phyloP scores from a whole-genome alignment of 2,888 invertebrate species.

The Meghimatium bilineatum region DNA sequence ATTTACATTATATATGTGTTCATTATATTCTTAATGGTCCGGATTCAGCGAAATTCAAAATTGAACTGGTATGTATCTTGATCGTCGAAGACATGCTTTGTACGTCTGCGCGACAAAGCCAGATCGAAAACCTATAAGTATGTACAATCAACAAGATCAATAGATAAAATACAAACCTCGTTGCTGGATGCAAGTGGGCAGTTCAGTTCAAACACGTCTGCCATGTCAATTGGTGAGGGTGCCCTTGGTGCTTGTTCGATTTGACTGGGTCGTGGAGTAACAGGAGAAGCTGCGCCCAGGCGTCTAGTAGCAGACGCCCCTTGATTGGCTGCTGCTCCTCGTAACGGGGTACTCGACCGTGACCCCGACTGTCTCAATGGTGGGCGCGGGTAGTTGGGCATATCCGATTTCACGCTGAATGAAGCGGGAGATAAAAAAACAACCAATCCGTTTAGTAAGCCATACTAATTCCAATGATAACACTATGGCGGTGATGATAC shows the following conservation, averaged over 20 bases:
- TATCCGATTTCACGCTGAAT: constrained; percentile 8
- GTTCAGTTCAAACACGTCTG: not conserved
- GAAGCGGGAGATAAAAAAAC: too few relatives aligned
- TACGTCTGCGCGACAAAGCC: too few relatives aligned
- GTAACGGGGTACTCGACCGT: constrained; percentile 34
- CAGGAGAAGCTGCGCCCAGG: not conserved
- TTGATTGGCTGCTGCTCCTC: constrained; percentile 3
- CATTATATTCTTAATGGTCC: too few relatives aligned
- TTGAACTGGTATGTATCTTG: too few relatives aligned
- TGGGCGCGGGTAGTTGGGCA: constrained; percentile 31
- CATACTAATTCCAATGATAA: not conserved
- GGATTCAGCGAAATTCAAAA: too few relatives aligned
- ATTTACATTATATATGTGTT: too few relatives aligned
- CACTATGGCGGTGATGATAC: not conserved
- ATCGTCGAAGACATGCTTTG: too few relatives aligned
- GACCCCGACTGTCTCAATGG: constrained; percentile 37
- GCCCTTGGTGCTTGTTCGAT: not conserved
- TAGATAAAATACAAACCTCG: constrained; percentile 3
- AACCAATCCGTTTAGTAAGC: too few relatives aligned
- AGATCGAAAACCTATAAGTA: too few relatives aligned
- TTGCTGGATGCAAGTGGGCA: too few relatives aligned
- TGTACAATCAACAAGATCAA: not conserved
- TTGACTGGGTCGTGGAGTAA: not conserved
- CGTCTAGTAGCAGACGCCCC: not conserved
- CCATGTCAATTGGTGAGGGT: not conserved